Evolutionary conservation across 64 coral and sea anemone genomes (phyloP).

Genomic region (Orbicella faveolata): DNA sequence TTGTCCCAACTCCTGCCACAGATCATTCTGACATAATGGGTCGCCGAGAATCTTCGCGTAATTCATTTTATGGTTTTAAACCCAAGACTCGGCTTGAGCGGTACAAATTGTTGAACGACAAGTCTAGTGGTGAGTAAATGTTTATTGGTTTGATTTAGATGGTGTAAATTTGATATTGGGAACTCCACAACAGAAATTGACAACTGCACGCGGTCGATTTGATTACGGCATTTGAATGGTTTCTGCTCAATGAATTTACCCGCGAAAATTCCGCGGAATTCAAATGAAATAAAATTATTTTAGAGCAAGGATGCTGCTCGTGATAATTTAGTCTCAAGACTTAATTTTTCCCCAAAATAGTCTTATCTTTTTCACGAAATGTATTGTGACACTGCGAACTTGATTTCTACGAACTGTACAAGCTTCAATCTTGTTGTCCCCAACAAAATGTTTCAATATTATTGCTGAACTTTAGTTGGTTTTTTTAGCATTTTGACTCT

Average conservation of each 20-base stretch:
- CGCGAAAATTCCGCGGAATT: too few relatives aligned
- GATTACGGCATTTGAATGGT: neutral
- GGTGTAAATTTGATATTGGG: neutral
- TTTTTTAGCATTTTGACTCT: too few relatives aligned
- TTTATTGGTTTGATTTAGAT: neutral
- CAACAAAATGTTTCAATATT: too few relatives aligned
- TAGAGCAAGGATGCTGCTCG: too few relatives aligned
- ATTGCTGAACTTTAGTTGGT: too few relatives aligned
- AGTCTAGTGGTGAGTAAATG: constrained; percentile 35
- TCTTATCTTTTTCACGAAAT: too few relatives aligned
- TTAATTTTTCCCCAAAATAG: too few relatives aligned
- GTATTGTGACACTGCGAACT: too few relatives aligned
- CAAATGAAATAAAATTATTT: too few relatives aligned
- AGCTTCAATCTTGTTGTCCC: too few relatives aligned
- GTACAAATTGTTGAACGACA: constrained; percentile 78
- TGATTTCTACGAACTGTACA: too few relatives aligned
- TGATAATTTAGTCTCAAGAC: too few relatives aligned
- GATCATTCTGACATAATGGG: constrained; percentile 21
- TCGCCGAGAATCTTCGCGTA: constrained; percentile 51
- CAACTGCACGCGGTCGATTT: neutral
- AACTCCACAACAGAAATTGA: neutral
- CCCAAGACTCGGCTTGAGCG: constrained; percentile 77
- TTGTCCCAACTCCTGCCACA: neutral
- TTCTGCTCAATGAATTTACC: neutral
- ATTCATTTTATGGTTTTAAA: constrained; percentile 15